Conservation (phyloP, 2,888 invertebrate genomes). For the Apotomis betuletana region DNA sequence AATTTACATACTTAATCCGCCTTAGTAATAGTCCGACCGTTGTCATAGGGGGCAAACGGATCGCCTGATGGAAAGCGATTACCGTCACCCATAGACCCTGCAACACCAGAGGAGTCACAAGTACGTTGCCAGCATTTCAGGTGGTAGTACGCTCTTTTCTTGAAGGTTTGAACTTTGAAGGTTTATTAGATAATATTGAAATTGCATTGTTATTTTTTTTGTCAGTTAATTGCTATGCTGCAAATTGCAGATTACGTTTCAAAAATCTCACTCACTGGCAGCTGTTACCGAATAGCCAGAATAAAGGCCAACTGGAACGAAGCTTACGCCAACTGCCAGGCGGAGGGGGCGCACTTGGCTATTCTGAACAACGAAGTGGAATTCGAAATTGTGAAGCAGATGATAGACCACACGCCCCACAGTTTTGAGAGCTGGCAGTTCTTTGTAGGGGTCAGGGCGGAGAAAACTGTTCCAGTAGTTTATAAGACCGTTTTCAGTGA, state of each 20-base stretch:
- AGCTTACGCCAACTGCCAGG: slow-evolving; percentile 62
- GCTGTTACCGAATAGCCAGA: slow-evolving; percentile 63
- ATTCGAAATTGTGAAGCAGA: slow-evolving; percentile 50
- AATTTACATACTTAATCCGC: too few relatives aligned
- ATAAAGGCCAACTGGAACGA: slow-evolving; percentile 61
- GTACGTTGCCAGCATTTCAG: too few relatives aligned
- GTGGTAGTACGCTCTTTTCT: too few relatives aligned
- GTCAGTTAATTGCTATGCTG: neutral
- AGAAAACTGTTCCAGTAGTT: slow-evolving; percentile 49
- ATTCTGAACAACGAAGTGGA: slow-evolving; percentile 49
- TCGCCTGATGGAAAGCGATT: too few relatives aligned
- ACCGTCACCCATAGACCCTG: too few relatives aligned
- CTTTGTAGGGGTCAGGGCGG: slow-evolving; percentile 64
- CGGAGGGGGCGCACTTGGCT: slow-evolving; percentile 61
- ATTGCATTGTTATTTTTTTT: too few relatives aligned
- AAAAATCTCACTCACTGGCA: slow-evolving; percentile 22
- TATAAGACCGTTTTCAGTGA: slow-evolving; percentile 71
- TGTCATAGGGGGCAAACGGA: too few relatives aligned
- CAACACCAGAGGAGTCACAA: too few relatives aligned
- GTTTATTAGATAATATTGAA: too few relatives aligned
- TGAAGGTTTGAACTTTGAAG: too few relatives aligned
- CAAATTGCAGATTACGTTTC: slow-evolving; percentile 30
- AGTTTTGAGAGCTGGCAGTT: slow-evolving; percentile 53
- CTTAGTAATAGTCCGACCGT: too few relatives aligned
- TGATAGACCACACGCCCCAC: slow-evolving; percentile 47